Percentiles rank a stretch among this genome's conserved stretches.
phyloP scores from a whole-genome alignment of 2,113 vertebrate species.

The Pterophyllum scalare region DNA sequence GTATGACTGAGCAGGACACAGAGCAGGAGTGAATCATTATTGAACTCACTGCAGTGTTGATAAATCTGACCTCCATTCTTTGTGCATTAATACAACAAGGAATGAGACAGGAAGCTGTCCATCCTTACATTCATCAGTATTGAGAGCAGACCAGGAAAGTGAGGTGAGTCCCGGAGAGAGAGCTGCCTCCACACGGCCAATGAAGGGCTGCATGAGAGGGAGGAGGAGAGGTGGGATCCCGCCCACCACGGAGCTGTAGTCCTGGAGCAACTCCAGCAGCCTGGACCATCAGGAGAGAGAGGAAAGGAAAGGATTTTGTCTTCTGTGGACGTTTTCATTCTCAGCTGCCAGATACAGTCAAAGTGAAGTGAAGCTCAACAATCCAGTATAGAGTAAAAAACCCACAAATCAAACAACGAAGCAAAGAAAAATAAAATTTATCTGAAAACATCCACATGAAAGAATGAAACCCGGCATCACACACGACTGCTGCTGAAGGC shows the following conservation, averaged over 20 bases:
- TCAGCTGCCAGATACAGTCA: no score
- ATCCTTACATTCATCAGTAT: constrained; percentile 61
- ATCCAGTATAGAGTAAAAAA: not conserved
- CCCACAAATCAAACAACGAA: not conserved
- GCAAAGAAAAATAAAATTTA: not conserved
- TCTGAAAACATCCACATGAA: not conserved
- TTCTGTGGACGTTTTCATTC: not conserved
- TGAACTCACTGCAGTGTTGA: not conserved
- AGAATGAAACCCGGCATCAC: not conserved
- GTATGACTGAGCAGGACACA: constrained; percentile 71
- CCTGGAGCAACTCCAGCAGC: constrained; percentile 78
- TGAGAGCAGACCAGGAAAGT: constrained; percentile 83
- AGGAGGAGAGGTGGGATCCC: constrained; percentile 76
- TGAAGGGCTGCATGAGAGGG: constrained; percentile 82
- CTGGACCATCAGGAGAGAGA: constrained; percentile 54
- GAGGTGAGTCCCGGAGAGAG: constrained; percentile 80
- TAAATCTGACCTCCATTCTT: not conserved
- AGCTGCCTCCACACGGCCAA: constrained; percentile 76
- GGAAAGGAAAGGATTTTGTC: not conserved
- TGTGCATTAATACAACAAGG: not conserved
- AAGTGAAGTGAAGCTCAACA: no score
- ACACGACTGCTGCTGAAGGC: not conserved
- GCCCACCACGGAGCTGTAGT: constrained; percentile 64
- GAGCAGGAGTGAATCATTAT: not conserved
- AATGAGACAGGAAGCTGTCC: not conserved